Percentiles rank a stretch among this genome's conserved stretches.
Evolutionary conservation across 2,113 vertebrate species (phyloP).

Genomic region (Heloderma charlesbogerti): DNA sequence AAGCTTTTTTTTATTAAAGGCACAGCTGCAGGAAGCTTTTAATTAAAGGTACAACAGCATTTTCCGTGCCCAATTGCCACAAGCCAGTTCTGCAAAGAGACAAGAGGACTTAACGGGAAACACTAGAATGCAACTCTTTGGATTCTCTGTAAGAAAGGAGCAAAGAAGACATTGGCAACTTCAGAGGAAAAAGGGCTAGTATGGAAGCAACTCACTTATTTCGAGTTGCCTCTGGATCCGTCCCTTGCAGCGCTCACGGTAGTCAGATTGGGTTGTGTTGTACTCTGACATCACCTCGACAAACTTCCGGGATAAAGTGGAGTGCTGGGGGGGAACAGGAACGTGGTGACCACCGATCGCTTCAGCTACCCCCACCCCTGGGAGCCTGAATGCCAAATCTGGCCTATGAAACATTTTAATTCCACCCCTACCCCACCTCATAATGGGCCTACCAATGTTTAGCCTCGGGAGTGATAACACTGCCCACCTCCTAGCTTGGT

Average conservation of each 20-base stretch:
- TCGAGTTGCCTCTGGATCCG: conserved; percentile 86
- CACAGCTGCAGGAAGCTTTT: neutral
- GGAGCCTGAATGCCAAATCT: no score
- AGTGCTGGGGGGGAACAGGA: conserved; percentile 72
- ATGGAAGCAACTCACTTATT: conserved; percentile 79
- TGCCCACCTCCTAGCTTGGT: no score
- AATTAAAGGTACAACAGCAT: neutral
- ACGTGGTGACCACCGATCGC: no score
- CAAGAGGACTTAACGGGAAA: neutral
- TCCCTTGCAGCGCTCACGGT: conserved; percentile 87
- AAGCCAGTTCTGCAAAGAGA: neutral
- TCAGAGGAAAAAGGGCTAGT: neutral
- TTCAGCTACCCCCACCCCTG: neutral
- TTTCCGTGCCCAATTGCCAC: neutral
- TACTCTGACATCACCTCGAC: conserved; percentile 89
- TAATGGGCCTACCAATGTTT: no score
- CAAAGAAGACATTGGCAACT: neutral
- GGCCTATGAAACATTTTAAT: no score
- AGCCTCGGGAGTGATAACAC: no score
- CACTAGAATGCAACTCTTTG: neutral
- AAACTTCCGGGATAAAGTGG: conserved; percentile 85
- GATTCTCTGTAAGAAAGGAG: neutral
- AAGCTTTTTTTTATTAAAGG: no score
- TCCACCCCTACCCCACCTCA: no score
- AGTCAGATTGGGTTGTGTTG: conserved; percentile 84